Evolutionary conservation across 2,888 invertebrate species (phyloP), one percentile per base, ranked within the genome.

Genomic region (Mimumesa dahlbomi): DNA sequence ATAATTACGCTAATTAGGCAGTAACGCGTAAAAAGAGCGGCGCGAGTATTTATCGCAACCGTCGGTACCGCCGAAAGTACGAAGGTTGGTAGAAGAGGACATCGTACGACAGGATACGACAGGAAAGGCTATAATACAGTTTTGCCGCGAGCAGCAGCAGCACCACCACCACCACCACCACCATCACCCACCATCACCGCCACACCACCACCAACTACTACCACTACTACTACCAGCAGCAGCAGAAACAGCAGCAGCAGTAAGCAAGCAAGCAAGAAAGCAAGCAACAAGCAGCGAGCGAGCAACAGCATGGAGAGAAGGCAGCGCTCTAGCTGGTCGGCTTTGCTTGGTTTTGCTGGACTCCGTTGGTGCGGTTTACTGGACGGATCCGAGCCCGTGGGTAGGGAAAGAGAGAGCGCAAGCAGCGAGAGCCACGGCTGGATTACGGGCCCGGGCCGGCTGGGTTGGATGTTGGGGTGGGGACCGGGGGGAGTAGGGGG

Each of bases 121-220:
- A 59, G 81, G 82, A 79, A 85, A 82, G 82, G 81, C 83, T 84
- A 80, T 86, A 87, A 87, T 85, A 87, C 82, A 79, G 83, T 85
- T 85, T 86, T 81, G 83, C 85, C 82, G 83, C 83, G 74, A 77
- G 77, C 80, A 76, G 81, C 74, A 50, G 54, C 65, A 65, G 65
- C 64, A 57, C 45, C 91, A 90, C 59, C 90, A 92, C 42, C 92
- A 92, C 45, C 95, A 95, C 79, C 56, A 59, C 52, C 36, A 48
- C 6, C 82, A 52, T 46, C 50, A 43, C 25, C 25, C 3, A 25
- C 25, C 25, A 25, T 7, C 25, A 25, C 25, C 7, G 25, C 25
- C n/a, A n/a, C 64, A 57, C 45, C 91, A 90, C 59, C 90, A 92
- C 42, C 92, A 92, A n/a, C n/a, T n/a, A n/a, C n/a, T n/a, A n/a